phyloP scores from a whole-genome alignment of 2,113 vertebrate species.

The Cynocephalus volans region DNA sequence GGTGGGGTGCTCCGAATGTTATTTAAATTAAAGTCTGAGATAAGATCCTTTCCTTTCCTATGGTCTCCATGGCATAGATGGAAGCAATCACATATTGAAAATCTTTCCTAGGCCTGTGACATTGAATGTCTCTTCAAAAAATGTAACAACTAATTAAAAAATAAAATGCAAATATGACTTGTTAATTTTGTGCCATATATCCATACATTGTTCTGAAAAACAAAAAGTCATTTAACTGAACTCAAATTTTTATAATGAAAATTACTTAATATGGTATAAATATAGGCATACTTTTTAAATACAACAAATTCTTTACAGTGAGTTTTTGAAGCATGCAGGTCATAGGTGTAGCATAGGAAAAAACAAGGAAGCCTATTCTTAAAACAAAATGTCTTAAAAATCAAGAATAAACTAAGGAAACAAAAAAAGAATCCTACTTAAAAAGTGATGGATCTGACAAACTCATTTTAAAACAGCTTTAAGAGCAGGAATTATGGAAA shows the following conservation, averaged over 20 bases:
- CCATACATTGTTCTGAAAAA: background rate
- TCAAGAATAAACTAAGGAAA: background rate
- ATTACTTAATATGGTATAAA: background rate
- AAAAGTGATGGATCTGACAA: conserved; percentile 27
- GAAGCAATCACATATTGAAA: conserved; percentile 60
- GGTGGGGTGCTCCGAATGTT: background rate
- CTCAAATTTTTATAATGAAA: conserved; percentile 44
- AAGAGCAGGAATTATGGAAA: background rate
- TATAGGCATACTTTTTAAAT: background rate
- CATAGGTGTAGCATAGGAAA: background rate
- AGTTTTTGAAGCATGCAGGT: background rate
- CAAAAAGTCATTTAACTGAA: background rate
- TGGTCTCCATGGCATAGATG: conserved; percentile 36
- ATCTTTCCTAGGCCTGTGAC: conserved; percentile 23
- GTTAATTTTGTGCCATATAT: background rate
- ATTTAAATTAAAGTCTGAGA: conserved; percentile 69
- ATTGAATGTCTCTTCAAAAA: conserved; percentile 60
- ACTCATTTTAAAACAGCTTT: conserved; percentile 52
- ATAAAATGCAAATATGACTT: conserved; percentile 54
- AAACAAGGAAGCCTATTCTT: background rate
- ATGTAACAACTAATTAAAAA: conserved; percentile 71
- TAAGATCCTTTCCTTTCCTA: conserved; percentile 4
- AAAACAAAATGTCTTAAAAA: conserved; percentile 32
- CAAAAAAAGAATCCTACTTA: background rate
- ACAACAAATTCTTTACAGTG: background rate